Base-by-base conservation (phyloP, 1,140 invertebrate genomes). In the Pseudomyrmex pallidus region DNA sequence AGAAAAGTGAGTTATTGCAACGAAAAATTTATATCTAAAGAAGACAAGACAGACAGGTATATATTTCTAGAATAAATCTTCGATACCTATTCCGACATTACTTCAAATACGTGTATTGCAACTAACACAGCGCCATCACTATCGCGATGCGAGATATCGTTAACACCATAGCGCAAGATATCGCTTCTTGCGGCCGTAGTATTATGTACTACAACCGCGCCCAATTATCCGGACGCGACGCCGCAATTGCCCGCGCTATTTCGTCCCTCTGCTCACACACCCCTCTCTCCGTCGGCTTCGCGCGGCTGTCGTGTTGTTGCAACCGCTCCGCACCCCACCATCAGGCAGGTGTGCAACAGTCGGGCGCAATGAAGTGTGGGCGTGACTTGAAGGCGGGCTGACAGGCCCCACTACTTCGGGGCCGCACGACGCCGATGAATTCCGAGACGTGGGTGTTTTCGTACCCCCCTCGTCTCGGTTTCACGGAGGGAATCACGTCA, bases 381-480 rank as follows among this genome's bases (percentile, higher is more conserved):
- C 90, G 90, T 89, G 80, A 64, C 87, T 54, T 54, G 77, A 67
- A 74, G 90, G 90, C 85, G 66, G 90, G 82, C 70, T 74, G 22
- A 70, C 20, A 54, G 44, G 25, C 78, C 87, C 87, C 72, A 63
- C 82, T 35, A 64, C n/a, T 13, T 59, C 22, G 54, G 12, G 48
- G 25, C 20, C 52, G 62, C 67, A 56, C 82, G 64, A 82, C 20
- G 10, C 59, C 22, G 52, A 35, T 72, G 66, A 35, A 57, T 7
- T 62, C 66, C n/a, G 44, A 67, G n/a, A 88, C 66, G 87, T 88
- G 87, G 83, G 87, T 88, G 87, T 87, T 82, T 76, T 83, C 63
- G 12, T 76, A 62, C 66, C 59, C 66, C 59, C 54, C 78, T 63
- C 59, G 22, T 61, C 52, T 44, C 35, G 72, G 20, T 59, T 46